phyloP scores from a whole-genome alignment of 2,888 invertebrate species.

The Ectobius pallidus region DNA sequence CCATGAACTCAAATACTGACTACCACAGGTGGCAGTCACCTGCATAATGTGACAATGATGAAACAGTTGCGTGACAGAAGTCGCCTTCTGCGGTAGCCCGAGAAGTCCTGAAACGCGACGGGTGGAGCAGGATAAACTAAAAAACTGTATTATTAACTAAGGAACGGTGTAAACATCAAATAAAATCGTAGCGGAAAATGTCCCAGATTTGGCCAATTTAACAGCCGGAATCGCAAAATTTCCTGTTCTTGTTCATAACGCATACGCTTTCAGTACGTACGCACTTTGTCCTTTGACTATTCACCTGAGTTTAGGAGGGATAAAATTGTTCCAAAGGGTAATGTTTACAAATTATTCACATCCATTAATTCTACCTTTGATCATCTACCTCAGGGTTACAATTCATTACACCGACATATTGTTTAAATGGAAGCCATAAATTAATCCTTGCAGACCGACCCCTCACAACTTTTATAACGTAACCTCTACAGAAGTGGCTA shows the following conservation, averaged over 20 bases:
- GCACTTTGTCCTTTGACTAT: neutral
- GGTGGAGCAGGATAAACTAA: no score
- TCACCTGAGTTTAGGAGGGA: neutral
- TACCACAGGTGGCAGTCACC: no score
- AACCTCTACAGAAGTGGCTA: neutral
- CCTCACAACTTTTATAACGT: neutral
- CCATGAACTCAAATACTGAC: no score
- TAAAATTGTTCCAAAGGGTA: neutral
- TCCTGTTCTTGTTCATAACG: neutral
- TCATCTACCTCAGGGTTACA: neutral
- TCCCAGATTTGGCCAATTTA: neutral
- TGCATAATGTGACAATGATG: no score
- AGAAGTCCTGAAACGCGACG: no score
- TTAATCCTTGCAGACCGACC: neutral
- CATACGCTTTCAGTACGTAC: neutral
- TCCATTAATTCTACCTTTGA: conserved; percentile 9
- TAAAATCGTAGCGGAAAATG: neutral
- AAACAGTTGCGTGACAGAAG: no score
- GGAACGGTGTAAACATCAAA: no score
- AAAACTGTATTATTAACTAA: no score
- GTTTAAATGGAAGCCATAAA: neutral
- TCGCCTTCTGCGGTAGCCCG: no score
- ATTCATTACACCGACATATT: neutral
- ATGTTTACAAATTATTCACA: conserved; percentile 3
- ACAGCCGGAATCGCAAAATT: neutral